These are phyloP conservation scores for Mimas tiliae DNA, from an alignment of 2,888 invertebrate genomes.

Conservation along the genomic window DNA sequence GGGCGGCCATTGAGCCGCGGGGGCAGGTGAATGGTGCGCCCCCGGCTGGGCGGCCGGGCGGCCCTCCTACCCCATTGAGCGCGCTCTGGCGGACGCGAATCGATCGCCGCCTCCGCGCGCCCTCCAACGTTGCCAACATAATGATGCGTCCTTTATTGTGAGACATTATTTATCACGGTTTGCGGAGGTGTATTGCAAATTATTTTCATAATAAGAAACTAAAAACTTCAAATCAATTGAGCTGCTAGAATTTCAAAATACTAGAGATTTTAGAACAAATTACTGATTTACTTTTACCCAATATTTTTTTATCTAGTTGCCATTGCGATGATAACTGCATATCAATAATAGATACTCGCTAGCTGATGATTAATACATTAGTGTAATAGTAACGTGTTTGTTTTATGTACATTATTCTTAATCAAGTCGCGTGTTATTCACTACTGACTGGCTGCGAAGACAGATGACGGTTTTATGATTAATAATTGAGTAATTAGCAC, in stretches of 20 bases:
- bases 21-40: conserved; percentile 78
- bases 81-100: conserved; percentile 49
- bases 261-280: not conserved
- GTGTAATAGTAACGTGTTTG: too few relatives aligned
- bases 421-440: too few relatives aligned
- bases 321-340: too few relatives aligned
- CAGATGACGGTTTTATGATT: too few relatives aligned
- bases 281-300: too few relatives aligned
- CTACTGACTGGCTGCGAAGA: too few relatives aligned
- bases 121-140: conserved; percentile 35
- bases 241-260: not conserved
- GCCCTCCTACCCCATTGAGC: conserved; percentile 67
- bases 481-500: too few relatives aligned
- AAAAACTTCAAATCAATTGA: not conserved
- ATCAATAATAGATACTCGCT: too few relatives aligned
- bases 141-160: conserved; percentile 23
- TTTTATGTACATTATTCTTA: too few relatives aligned
- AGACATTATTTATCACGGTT: conserved; percentile 3
- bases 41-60: conserved; percentile 37
- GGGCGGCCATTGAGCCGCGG: conserved; percentile 81
- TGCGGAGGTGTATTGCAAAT: not conserved
- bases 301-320: too few relatives aligned
- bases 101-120: conserved; percentile 62
- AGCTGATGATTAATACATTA: too few relatives aligned
- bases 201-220: not conserved